Percentiles rank a stretch among this genome's conserved stretches.
These are phyloP conservation scores for Syrphus vitripennis DNA, from an alignment of 2,888 invertebrate genomes.

Conservation along the genomic window DNA sequence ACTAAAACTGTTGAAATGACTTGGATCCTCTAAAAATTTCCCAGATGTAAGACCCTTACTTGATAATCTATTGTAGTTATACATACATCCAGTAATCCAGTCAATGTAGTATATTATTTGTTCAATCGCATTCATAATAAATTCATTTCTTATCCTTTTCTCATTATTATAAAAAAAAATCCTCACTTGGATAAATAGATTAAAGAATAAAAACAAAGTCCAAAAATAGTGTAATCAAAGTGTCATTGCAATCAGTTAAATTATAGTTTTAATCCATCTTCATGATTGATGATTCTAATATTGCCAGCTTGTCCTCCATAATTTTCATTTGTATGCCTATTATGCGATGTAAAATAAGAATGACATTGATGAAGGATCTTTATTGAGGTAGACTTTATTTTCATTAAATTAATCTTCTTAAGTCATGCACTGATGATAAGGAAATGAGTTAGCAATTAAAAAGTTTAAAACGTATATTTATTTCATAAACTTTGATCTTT, in stretches of 20 bases:
- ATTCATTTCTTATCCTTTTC: background rate
- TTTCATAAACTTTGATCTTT: no score
- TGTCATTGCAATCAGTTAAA: conserved; percentile 6
- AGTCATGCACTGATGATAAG: background rate
- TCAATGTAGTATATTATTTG: no score
- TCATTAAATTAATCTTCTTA: background rate
- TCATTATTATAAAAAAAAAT: no score
- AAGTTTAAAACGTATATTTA: no score
- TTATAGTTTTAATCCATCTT: conserved; percentile 18
- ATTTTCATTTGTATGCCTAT: background rate
- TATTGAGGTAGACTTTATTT: background rate
- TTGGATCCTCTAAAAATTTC: background rate
- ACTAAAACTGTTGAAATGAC: background rate
- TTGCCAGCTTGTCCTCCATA: background rate
- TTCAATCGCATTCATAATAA: background rate
- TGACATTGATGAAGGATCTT: background rate
- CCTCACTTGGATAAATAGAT: background rate
- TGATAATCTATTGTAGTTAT: no score
- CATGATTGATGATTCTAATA: background rate
- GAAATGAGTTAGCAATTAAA: background rate
- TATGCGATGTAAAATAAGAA: background rate
- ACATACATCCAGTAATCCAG: no score
- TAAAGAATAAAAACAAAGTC: background rate
- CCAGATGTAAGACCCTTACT: background rate
- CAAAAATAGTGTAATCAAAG: background rate